Percentiles rank a stretch among this genome's conserved stretches.
These are phyloP conservation scores for Hirudo medicinalis DNA, from an alignment of 1,140 invertebrate genomes.

Conservation along the genomic window DNA sequence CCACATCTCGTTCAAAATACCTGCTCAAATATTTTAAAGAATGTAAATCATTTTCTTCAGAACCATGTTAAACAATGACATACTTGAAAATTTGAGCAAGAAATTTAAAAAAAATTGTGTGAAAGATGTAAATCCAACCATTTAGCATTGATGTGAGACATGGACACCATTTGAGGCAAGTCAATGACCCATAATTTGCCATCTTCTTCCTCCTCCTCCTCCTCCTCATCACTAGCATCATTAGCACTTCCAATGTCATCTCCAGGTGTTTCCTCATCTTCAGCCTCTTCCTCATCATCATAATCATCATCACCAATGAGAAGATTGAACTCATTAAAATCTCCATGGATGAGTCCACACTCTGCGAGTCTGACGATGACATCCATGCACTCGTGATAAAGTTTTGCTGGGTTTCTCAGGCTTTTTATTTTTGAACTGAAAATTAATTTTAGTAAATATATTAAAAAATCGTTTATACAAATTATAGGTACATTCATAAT, in stretches of 20 bases:
- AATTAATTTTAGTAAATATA: too few species aligned
- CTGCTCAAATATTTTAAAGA: conserved; percentile 40
- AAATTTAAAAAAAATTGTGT: neutral
- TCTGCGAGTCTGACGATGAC: conserved; percentile 78
- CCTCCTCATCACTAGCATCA: neutral
- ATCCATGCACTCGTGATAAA: conserved; percentile 92
- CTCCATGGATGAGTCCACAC: conserved; percentile 91
- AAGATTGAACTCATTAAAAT: conserved; percentile 92
- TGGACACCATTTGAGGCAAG: conserved; percentile 98
- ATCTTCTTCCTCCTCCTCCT: conserved; percentile 46
- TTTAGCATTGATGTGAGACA: conserved; percentile 77
- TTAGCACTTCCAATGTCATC: neutral
- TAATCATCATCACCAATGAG: conserved; percentile 8
- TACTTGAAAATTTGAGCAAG: neutral
- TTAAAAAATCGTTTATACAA: too few species aligned
- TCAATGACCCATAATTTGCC: conserved; percentile 81
- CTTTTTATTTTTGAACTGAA: neutral
- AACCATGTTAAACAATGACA: neutral
- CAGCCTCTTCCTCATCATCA: conserved; percentile 7
- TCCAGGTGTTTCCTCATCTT: neutral
- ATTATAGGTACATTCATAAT: too few species aligned
- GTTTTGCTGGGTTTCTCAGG: conserved; percentile 52
- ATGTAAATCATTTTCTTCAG: neutral
- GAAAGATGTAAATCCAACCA: conserved; percentile 46
- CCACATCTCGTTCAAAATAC: conserved; percentile 89